phyloP scores from a whole-genome alignment of 2,797 vertebrate species.

The Manis pentadactyla region DNA sequence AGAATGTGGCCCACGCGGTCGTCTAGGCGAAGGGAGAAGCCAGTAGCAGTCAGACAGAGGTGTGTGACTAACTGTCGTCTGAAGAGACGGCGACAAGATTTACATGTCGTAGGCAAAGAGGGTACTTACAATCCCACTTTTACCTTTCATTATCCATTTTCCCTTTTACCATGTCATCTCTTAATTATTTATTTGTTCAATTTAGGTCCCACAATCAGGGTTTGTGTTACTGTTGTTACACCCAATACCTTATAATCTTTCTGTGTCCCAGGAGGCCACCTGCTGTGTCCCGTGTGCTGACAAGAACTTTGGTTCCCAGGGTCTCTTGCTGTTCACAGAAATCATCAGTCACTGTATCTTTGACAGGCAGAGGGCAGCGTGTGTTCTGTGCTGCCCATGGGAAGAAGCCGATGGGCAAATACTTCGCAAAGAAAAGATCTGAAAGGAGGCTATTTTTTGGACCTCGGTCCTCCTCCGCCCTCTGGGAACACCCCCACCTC shows the following conservation, averaged over 20 bases:
- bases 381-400: background rate
- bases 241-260: background rate
- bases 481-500: too few species aligned
- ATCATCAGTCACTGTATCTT: fast-evolving
- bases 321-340: too few species aligned
- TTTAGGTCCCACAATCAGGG: fast-evolving
- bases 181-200: background rate
- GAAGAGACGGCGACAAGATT: background rate
- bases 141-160: background rate
- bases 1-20: background rate
- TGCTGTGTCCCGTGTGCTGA: fast-evolving
- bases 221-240: fast-evolving
- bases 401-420: background rate
- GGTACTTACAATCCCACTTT: fast-evolving
- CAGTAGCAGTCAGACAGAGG: background rate
- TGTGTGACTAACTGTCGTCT: background rate
- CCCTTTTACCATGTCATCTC: background rate
- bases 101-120: background rate
- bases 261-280: background rate
- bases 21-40: background rate
- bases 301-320: background rate
- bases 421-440: background rate
- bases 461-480: background rate
- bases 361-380: background rate
- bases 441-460: background rate